These are phyloP conservation scores for Triplophysa dalaica DNA, from an alignment of 2,113 vertebrate genomes.

Conservation along the genomic window DNA sequence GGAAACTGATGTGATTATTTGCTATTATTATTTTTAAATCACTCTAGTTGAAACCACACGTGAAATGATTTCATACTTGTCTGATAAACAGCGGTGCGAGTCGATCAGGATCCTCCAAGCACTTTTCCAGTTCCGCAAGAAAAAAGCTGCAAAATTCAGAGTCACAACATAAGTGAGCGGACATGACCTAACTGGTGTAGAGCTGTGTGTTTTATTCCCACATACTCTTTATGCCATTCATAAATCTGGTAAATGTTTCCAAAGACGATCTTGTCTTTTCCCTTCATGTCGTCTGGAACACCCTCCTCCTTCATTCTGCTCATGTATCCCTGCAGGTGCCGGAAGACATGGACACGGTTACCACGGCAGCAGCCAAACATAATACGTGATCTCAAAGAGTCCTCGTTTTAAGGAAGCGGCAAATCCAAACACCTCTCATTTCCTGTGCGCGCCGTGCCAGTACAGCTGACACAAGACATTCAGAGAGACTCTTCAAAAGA, in stretches of 20 bases:
- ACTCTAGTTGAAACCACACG: neutral
- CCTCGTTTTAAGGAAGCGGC: conserved; percentile 10
- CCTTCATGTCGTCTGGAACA: conserved; percentile 97
- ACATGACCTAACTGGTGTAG: neutral
- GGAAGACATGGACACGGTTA: conserved; percentile 19
- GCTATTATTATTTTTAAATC: too few relatives aligned
- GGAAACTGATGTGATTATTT: too few relatives aligned
- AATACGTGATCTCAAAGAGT: neutral
- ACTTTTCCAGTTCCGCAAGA: conserved; percentile 93
- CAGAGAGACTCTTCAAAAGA: neutral
- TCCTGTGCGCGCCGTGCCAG: conserved; percentile 7
- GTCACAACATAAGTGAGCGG: neutral
- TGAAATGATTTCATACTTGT: conserved; percentile 76
- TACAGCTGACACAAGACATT: neutral
- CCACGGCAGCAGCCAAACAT: conserved; percentile 22
- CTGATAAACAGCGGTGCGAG: conserved; percentile 92
- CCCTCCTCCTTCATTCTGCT: conserved; percentile 96
- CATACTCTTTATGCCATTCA: conserved; percentile 99
- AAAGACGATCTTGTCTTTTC: conserved; percentile 98
- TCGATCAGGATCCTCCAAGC: conserved; percentile 94
- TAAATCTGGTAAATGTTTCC: conserved; percentile 98
- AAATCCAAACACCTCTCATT: neutral
- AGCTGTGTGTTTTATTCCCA: conserved; percentile 20
- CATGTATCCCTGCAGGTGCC: conserved; percentile 87
- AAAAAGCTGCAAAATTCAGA: conserved; percentile 81